phyloP scores from a whole-genome alignment of 2,797 vertebrate species.

The Sebastes kiyomatsui region DNA sequence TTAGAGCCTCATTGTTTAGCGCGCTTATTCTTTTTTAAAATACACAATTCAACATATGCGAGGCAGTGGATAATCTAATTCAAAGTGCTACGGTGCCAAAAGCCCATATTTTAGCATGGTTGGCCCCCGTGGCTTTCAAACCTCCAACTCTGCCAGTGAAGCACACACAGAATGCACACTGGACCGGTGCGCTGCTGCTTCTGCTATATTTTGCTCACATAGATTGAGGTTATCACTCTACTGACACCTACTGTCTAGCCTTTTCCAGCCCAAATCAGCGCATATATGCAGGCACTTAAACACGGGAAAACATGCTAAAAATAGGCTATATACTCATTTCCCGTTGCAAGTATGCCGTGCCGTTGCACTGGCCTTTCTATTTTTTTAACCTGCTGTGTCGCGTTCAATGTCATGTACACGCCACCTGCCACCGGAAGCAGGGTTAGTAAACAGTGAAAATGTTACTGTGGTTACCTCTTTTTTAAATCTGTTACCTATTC shows the following conservation, averaged over 20 bases:
- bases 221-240: slow-evolving; percentile 36
- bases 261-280: no score
- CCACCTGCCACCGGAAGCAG: no score
- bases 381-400: no score
- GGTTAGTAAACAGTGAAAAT: no score
- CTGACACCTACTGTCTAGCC: slow-evolving; percentile 18
- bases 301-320: no score
- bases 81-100: slow-evolving; percentile 27
- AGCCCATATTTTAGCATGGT: slow-evolving; percentile 32
- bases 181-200: background rate
- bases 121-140: slow-evolving; percentile 35
- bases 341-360: no score
- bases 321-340: no score
- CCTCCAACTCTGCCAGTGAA: slow-evolving; percentile 14
- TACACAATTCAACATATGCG: slow-evolving; percentile 27
- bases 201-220: slow-evolving; percentile 27
- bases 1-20: slow-evolving; percentile 63
- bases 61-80: slow-evolving; percentile 35
- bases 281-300: no score
- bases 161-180: slow-evolving; percentile 24
- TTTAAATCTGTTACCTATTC: accelerated
- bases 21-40: background rate
- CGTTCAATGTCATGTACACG: no score
- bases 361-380: no score
- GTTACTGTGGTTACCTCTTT: no score